Conservation (phyloP, 2,113 vertebrate species). For the Sapajus apella region DNA sequence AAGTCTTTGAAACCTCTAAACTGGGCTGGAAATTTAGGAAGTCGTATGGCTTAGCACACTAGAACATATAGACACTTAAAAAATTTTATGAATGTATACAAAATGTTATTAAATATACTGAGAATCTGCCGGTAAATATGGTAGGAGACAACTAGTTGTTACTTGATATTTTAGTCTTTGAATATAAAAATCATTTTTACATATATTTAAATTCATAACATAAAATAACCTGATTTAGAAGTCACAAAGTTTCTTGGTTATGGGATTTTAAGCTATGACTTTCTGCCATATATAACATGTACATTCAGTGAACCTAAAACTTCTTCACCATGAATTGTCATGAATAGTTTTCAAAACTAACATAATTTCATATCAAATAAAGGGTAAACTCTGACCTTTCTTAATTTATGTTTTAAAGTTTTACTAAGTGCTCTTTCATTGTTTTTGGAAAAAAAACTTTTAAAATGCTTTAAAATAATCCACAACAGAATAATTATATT, state of each 20-base stretch:
- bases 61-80: neutral
- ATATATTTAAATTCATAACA: neutral
- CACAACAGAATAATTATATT: neutral
- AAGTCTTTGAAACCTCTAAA: neutral
- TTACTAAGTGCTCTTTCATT: neutral
- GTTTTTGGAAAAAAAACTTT: neutral
- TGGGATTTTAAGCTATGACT: slow-evolving; percentile 56
- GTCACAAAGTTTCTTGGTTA: neutral
- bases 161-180: neutral
- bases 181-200: neutral
- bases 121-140: neutral
- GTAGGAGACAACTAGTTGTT: neutral
- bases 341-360: slow-evolving; percentile 44
- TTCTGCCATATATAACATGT: neutral
- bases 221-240: slow-evolving; percentile 18
- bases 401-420: neutral
- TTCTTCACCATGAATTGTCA: slow-evolving; percentile 29
- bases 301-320: slow-evolving; percentile 58
- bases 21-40: neutral
- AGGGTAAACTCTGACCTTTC: slow-evolving; percentile 37
- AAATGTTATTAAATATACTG: neutral
- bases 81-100: neutral
- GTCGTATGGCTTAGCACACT: neutral
- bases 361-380: slow-evolving; percentile 53
- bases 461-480: neutral